Conservation (phyloP, 2,888 invertebrate genomes). For the Drosophila kambysellisi region DNA sequence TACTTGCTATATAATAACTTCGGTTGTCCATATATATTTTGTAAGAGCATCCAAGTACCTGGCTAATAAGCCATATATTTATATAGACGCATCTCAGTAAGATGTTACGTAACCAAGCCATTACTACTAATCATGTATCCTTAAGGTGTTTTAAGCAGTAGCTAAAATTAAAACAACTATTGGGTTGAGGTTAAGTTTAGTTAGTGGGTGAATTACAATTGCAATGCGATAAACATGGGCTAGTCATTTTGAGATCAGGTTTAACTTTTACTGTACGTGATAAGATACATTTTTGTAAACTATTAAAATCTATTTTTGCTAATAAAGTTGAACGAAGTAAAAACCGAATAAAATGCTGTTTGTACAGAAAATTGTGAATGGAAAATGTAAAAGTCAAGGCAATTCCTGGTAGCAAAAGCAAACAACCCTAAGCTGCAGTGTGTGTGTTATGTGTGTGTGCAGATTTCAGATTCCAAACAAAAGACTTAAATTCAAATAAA, state of each 20-base stretch:
- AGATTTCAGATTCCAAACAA: conserved; percentile 79
- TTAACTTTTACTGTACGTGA: conserved; percentile 42
- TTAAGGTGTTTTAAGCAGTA: conserved; percentile 34
- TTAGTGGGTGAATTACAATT: conserved; percentile 44
- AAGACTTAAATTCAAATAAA: conserved; percentile 82
- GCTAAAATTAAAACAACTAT: conserved; percentile 25
- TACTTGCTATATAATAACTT: conserved; percentile 46
- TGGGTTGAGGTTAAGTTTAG: conserved; percentile 25
- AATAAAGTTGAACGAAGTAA: conserved; percentile 72
- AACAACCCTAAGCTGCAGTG: conserved; percentile 69
- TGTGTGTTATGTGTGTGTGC: conserved; percentile 50
- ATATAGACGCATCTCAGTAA: conserved; percentile 22
- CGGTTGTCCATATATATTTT: conserved; percentile 65
- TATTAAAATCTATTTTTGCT: conserved; percentile 67
- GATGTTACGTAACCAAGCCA: conserved; percentile 14
- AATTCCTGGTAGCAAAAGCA: conserved; percentile 64
- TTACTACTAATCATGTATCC: conserved; percentile 12
- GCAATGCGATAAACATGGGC: conserved; percentile 73
- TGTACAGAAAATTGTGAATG: conserved; percentile 5
- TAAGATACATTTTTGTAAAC: conserved; percentile 68
- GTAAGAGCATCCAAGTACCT: conserved; percentile 69
- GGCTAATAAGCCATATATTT: conserved; percentile 50
- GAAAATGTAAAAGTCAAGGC: conserved; percentile 58
- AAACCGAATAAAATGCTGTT: conserved; percentile 40
- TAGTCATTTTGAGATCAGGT: conserved; percentile 74